Percentiles rank a stretch among this genome's conserved stretches.
Evolutionary conservation across 2,888 invertebrate species (phyloP).

Genomic region (Syrphus vitripennis): DNA sequence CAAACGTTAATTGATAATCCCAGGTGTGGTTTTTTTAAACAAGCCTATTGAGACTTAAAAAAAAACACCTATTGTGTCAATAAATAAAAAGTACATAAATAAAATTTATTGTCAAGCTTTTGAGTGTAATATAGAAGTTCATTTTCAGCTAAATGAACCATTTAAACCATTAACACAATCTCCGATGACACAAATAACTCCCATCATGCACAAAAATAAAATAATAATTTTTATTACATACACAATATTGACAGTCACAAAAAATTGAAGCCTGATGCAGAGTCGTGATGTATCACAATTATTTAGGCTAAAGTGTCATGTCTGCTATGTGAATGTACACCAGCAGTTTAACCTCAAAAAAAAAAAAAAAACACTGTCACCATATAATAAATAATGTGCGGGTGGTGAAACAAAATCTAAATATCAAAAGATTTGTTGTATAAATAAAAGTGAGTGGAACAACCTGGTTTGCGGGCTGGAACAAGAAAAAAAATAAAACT

Average conservation of each 20-base stretch:
- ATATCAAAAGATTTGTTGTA: slow-evolving; percentile 34
- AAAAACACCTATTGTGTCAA: too few species aligned
- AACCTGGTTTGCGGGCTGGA: slow-evolving; percentile 22
- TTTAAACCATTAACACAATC: neutral
- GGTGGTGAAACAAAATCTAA: slow-evolving; percentile 28
- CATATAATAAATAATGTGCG: neutral
- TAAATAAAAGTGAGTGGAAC: slow-evolving; percentile 20
- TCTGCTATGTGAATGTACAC: neutral
- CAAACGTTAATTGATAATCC: too few species aligned
- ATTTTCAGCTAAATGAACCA: neutral
- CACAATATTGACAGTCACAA: neutral
- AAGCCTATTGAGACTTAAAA: too few species aligned
- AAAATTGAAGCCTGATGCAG: neutral
- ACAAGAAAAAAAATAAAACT: slow-evolving; percentile 11
- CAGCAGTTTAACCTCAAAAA: neutral
- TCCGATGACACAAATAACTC: neutral
- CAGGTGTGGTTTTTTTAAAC: too few species aligned
- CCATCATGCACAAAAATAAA: neutral
- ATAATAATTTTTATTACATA: neutral
- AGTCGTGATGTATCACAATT: neutral
- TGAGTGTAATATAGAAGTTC: neutral
- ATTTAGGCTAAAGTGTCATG: neutral
- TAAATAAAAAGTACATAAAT: too few species aligned
- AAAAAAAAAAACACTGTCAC: neutral
- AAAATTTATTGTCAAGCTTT: neutral